These are phyloP conservation scores for Sylvilagus bachmani DNA, from an alignment of 2,113 vertebrate species.

Conservation along the genomic window DNA sequence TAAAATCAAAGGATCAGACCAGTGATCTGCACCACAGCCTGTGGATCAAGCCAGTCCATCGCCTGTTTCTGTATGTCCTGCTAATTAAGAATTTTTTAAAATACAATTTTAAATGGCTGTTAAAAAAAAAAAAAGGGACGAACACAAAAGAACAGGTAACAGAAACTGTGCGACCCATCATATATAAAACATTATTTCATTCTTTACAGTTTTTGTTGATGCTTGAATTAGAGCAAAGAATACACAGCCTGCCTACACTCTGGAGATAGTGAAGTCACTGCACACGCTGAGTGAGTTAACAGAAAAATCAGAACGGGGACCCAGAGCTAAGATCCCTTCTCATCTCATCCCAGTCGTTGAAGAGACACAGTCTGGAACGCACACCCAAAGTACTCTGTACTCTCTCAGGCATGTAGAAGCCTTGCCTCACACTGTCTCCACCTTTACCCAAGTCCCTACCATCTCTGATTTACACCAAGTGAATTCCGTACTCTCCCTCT, in stretches of 20 bases:
- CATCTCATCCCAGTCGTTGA: neutral
- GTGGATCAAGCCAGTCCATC: neutral
- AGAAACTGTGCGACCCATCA: neutral
- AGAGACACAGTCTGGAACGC: neutral
- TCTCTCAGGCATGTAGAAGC: neutral
- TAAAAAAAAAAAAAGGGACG: neutral
- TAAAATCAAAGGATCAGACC: neutral
- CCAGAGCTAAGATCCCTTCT: neutral
- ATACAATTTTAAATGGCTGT: neutral
- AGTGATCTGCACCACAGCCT: neutral
- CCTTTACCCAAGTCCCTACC: neutral
- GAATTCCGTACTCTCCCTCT: neutral
- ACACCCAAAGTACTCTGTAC: neutral
- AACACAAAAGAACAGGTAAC: neutral
- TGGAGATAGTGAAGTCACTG: neutral
- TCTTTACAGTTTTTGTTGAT: conserved; percentile 24
- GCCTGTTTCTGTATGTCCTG: neutral
- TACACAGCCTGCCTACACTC: neutral
- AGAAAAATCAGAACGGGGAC: neutral
- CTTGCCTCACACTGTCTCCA: neutral
- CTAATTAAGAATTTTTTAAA: neutral
- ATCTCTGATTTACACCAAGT: neutral
- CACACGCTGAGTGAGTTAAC: neutral
- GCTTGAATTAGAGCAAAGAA: neutral
- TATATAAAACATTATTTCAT: conserved; percentile 1